Conservation (phyloP, 2,888 invertebrate species). For the Serrognathus titanus region DNA sequence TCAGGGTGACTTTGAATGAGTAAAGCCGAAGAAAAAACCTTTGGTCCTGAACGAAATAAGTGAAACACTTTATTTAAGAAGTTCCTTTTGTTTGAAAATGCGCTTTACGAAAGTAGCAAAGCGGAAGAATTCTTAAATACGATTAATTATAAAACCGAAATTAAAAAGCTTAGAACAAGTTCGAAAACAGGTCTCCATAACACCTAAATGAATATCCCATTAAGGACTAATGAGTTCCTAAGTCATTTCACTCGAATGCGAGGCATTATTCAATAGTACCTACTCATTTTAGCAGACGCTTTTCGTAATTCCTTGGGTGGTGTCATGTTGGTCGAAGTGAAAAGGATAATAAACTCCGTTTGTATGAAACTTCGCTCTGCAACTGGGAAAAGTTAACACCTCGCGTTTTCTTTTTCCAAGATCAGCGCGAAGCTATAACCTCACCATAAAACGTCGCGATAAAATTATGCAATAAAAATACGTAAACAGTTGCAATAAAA, state of each 20-base stretch:
- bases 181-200: constrained; percentile 20
- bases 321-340: constrained; percentile 5
- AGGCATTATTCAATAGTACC: constrained; percentile 23
- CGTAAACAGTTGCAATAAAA: no score
- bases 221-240: constrained; percentile 29
- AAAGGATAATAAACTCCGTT: background rate
- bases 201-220: constrained; percentile 29
- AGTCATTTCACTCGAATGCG: constrained; percentile 25
- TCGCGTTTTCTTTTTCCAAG: no score
- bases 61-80: constrained; percentile 5
- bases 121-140: constrained; percentile 21
- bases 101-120: constrained; percentile 14
- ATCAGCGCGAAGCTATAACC: no score
- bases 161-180: constrained; percentile 24
- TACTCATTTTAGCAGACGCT: constrained; percentile 10
- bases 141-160: constrained; percentile 26
- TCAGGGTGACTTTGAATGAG: no score
- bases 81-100: constrained; percentile 13
- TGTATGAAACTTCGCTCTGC: background rate
- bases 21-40: background rate
- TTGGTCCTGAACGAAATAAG: constrained; percentile 2
- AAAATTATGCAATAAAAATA: no score
- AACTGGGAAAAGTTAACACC: no score
- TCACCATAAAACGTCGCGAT: no score
- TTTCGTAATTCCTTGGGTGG: constrained; percentile 6